Evolutionary conservation across 2,888 invertebrate species (phyloP), one percentile per base, ranked within the genome.

Genomic region (Panzeria rudis): DNA sequence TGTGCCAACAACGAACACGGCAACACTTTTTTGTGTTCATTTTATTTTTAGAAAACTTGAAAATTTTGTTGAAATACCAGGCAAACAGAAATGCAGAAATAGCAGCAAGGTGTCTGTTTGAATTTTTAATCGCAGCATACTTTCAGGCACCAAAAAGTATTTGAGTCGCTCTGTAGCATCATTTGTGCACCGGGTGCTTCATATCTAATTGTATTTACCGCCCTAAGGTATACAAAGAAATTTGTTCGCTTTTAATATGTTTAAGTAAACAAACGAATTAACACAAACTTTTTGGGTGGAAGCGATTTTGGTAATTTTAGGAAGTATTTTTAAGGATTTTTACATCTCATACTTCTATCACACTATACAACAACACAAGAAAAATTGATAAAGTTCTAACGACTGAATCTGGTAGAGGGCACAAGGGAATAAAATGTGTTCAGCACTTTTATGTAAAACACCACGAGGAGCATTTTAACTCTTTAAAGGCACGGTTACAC

Each of bases 81-180:
- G 59, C 23, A 6, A 72, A 15, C 72, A 59, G 32, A 72, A 72
- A 20, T 32, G 41, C 38, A 20, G 15, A 72, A 72, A 72, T 47
- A 20, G 11, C 44, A 47, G 59, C 32, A 59, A 3, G 56, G 3
- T 17, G 20, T 59, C 44, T 32, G 0, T 11, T 8, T 3, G 1
- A 23, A 38, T 20, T 52, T 29, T 25, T 35, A 9, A n/a, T 13
- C 8, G 17, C 29, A 72, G 71, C 56, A 59, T 73, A 47, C 8
- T 61, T 44, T 73, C 7, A n/a, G 72, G 44, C 20, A 2, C 4
- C 0, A 15, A 20, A 71, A 32, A 20, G 4, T 59, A 72, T 56
- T 71, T 38, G 54, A 25, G 1, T 25, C 13, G 0, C 29, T n/a
- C 54, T 56, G 54, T 41, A 1, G 7, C 1, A 2, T 0, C 11